These are phyloP conservation scores for Trematocara unimaculatum DNA, from an alignment of 2,113 vertebrate genomes.

Conservation along the genomic window DNA sequence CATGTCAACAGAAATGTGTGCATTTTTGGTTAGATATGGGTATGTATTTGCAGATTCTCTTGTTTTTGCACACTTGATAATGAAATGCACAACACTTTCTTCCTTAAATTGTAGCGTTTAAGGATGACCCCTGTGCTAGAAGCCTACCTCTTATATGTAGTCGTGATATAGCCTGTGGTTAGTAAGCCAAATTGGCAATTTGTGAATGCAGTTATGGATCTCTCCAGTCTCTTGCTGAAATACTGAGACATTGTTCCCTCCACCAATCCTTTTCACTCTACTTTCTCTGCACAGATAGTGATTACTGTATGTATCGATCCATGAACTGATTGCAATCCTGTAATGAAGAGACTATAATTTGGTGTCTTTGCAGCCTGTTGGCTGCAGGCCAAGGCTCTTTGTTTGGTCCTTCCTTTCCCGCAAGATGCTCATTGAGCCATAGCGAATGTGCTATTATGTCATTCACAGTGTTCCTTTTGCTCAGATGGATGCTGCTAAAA, in stretches of 20 bases:
- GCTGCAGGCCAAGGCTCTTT: constrained; percentile 15
- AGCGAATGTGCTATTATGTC: background rate
- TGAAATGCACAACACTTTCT: background rate
- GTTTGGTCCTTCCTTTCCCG: background rate
- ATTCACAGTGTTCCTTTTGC: background rate
- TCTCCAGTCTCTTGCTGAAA: background rate
- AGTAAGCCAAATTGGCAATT: background rate
- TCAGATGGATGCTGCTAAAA: background rate
- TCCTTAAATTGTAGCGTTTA: background rate
- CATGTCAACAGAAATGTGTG: background rate
- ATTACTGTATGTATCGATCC: constrained; percentile 54
- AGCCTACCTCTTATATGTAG: background rate
- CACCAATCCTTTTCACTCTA: background rate
- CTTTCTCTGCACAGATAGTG: background rate
- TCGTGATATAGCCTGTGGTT: background rate
- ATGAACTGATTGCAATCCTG: constrained; percentile 11
- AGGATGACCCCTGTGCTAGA: background rate
- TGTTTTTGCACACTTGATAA: background rate
- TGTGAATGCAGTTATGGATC: background rate
- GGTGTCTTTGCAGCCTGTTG: constrained; percentile 15
- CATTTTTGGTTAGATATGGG: background rate
- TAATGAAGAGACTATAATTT: constrained; percentile 47
- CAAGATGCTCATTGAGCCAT: background rate
- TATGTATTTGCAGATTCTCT: background rate
- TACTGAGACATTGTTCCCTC: background rate